A percentile compares a stretch with the other conserved stretches of the same genome.
phyloP scores from a whole-genome alignment of 2,797 vertebrate genomes.

The Distichodus sexfasciatus region DNA sequence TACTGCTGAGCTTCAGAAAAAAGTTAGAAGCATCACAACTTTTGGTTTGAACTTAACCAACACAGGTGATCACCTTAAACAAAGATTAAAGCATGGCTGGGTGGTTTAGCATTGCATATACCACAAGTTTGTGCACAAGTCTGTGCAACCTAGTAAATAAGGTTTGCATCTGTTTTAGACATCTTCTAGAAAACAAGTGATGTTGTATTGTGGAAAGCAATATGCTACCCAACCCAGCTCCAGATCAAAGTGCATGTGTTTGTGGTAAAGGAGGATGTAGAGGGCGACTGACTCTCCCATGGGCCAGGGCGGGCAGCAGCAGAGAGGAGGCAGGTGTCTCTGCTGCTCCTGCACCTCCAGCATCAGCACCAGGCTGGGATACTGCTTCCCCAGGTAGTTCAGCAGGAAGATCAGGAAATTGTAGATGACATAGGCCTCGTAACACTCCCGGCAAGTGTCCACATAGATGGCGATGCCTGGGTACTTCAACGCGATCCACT shows the following conservation, averaged over 20 bases:
- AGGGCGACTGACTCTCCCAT: slow-evolving; percentile 95
- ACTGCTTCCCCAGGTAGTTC: slow-evolving; percentile 92
- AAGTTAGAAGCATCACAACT: too few species aligned
- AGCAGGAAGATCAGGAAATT: slow-evolving; percentile 98
- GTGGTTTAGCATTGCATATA: too few species aligned
- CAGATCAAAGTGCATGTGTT: neutral
- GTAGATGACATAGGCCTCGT: slow-evolving; percentile 98
- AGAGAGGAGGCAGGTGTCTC: slow-evolving; percentile 92
- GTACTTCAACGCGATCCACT: slow-evolving; percentile 98
- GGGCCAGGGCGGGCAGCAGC: slow-evolving; percentile 93
- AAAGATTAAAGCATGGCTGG: too few species aligned
- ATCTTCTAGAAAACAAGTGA: too few species aligned
- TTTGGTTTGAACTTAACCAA: too few species aligned
- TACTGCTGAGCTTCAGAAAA: too few species aligned
- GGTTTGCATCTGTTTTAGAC: too few species aligned
- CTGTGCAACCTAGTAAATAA: too few species aligned
- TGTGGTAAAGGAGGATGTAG: neutral
- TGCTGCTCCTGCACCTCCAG: slow-evolving; percentile 97
- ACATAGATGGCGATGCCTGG: slow-evolving; percentile 94
- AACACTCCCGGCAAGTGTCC: slow-evolving; percentile 98
- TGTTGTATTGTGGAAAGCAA: too few species aligned
- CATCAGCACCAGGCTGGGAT: slow-evolving; percentile 91
- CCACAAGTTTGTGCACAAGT: too few species aligned
- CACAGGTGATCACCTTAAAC: too few species aligned
- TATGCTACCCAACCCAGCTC: too few species aligned